Conservation (phyloP, 1,140 invertebrate genomes). For the Heterodera carotae region DNA sequence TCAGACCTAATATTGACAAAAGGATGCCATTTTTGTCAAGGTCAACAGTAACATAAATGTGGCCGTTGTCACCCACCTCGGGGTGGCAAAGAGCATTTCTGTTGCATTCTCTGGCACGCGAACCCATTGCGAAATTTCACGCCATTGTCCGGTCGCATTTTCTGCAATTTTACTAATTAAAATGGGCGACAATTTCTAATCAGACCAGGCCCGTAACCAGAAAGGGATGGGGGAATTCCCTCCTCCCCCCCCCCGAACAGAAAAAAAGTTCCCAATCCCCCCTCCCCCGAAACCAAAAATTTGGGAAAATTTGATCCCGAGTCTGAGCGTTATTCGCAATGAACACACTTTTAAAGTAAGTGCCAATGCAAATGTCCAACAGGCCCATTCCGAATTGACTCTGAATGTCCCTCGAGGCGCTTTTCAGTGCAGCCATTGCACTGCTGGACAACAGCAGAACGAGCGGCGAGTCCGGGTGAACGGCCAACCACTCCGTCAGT, state of each 20-base stretch:
- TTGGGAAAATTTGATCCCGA: no score
- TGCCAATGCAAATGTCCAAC: slow-evolving; percentile 30
- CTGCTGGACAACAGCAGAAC: slow-evolving; percentile 33
- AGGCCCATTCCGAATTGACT: slow-evolving; percentile 39
- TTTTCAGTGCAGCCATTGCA: slow-evolving; percentile 26
- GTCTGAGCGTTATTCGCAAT: no score
- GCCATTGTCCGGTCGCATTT: slow-evolving; percentile 28
- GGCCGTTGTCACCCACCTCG: no score
- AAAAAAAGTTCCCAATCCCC: slow-evolving; percentile 10
- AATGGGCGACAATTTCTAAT: no score
- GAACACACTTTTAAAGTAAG: slow-evolving; percentile 50
- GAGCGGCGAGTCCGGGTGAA: slow-evolving; percentile 43
- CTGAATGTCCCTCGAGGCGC: slow-evolving; percentile 10
- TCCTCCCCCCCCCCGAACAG: no score
- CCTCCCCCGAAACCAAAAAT: no score
- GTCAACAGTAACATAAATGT: no score
- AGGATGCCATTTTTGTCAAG: not conserved
- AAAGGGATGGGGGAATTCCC: no score
- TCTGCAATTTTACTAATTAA: slow-evolving; percentile 3
- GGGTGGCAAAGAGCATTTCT: slow-evolving; percentile 42
- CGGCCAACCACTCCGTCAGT: slow-evolving; percentile 37
- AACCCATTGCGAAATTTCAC: slow-evolving; percentile 49
- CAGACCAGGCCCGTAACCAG: no score
- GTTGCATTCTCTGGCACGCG: slow-evolving; percentile 13
- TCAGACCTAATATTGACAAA: not conserved